Evolutionary conservation across 2,888 invertebrate species (phyloP), one percentile per base, ranked within the genome.

Genomic region (Labia minor): DNA sequence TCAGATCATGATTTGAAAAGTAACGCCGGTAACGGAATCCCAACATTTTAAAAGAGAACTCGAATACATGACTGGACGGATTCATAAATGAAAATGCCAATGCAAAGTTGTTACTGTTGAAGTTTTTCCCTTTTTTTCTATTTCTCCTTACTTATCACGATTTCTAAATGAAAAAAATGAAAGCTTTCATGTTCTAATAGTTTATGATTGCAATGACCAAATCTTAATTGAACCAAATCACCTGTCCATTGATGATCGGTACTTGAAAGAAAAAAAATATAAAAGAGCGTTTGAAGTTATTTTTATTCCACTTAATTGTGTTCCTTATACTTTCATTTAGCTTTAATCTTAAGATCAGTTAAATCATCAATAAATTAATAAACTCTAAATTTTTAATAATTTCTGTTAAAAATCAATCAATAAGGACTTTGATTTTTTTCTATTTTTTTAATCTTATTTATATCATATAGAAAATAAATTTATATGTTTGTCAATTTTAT

Each of bases 11-110:
- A 49, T 49, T 49, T 49, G 49, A 49, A 49, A 49, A 49, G 49
- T 49, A 49, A 49, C 49, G 49, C 49, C 49, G 49, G 49, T 49
- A 49, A 49, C 49, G 49, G 49, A 49, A 49, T 49, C 49, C 49
- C 3, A 49, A 49, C 49, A 49, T 49, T 49, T n/a, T 4, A 49
- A 49, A 49, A 49, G 49, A 49, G 14, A 49, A 49, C 49, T 49
- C 49, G 49, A 49, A 8, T 49, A 49, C 49, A 49, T 49, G 49
- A 49, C 49, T 49, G 3, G 49, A 49, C 49, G 14, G 49, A 49
- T 8, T 49, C 49, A 49, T 49, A 49, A 49, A 49, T 49, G 49
- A 49, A 49, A 49, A 49, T 49, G 49, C 49, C 49, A 49, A 49
- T 49, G 49, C 49, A 49, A 49, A 14, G 3, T n/a, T n/a, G n/a